Evolutionary conservation across 2,113 vertebrate species (phyloP), one percentile per base, ranked within the genome.

Genomic region (Illadopsis cleaveri): DNA sequence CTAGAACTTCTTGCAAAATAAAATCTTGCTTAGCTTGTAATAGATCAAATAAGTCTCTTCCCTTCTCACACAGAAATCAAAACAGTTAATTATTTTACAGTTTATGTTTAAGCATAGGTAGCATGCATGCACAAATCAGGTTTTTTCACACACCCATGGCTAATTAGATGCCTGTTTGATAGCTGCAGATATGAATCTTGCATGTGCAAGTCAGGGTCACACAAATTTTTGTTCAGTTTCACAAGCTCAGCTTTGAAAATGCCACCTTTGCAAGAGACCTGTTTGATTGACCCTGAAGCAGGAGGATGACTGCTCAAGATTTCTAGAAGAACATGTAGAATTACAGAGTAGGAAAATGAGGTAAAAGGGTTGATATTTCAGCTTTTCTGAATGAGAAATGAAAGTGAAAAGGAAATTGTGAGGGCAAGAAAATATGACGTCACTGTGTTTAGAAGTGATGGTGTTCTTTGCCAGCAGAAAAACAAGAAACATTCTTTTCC

Each of bases 371-470:
- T 58, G 50, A 40, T 73, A 47, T 66, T 86, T 89, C 58, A 81
- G 35, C 38, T 90, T 88, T 76, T 54, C n/a, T 73, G 27, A 84
- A 40, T 7, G 22, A 76, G 77, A 88, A 90, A n/a, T 48, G 86
- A 94, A 95, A 93, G 54, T 54, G 79, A 90, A 96, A 92, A 90
- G 76, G 58, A 90, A 86, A 73, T 60, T 54, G 14, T 47, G 14
- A 82, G 47, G 61, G 27, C 51, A 93, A 78, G 84, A 91, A 94
- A 61, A 70, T 45, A 78, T 23, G 27, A 69, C 0, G 0, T 62
- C 0, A 0, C 27, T 28, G 7, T 37, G 11, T 62, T 71, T 60
- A 86, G 66, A 92, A 79, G 38, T 33, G 38, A n/a, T 33, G 11
- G 21, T 48, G 31, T 10, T 78, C 33, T 62, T 60, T 82, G 37